A percentile compares a stretch with the other conserved stretches of the same genome.
phyloP scores from a whole-genome alignment of 2,797 vertebrate genomes.

The Rhincodon typus region DNA sequence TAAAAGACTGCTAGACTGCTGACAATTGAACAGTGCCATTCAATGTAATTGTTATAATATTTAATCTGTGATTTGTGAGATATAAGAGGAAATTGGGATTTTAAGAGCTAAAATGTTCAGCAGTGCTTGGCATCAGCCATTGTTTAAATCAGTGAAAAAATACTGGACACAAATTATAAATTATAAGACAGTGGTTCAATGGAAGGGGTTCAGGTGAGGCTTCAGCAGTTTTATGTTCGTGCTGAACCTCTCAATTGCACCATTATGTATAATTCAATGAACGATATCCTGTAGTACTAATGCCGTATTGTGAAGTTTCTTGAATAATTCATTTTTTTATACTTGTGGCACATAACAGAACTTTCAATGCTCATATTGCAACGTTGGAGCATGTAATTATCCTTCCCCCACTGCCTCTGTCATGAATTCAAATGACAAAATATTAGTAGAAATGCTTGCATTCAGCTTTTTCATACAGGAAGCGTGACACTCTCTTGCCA shows the following conservation, averaged over 20 bases:
- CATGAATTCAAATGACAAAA: conserved; percentile 11
- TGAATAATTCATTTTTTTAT: conserved; percentile 31
- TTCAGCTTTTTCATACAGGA: conserved; percentile 22
- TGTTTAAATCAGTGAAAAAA: background rate
- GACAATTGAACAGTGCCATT: conserved; percentile 3
- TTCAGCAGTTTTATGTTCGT: background rate
- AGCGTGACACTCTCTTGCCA: background rate
- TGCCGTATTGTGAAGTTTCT: conserved; percentile 23
- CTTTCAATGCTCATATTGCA: background rate
- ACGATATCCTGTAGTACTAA: background rate
- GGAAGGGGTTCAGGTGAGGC: background rate
- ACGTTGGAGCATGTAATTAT: background rate
- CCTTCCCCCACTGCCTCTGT: background rate
- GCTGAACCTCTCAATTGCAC: background rate
- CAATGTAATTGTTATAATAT: conserved; percentile 19
- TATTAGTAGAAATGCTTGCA: background rate
- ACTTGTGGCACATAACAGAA: conserved; percentile 31
- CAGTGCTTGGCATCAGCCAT: background rate
- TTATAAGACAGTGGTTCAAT: background rate
- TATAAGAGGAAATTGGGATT: background rate
- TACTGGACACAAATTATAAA: background rate
- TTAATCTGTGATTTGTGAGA: background rate
- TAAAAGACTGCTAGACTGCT: background rate
- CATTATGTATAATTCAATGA: conserved; percentile 22
- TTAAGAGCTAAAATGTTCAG: background rate